Evolutionary conservation across 1,140 invertebrate species (phyloP).

Genomic region (Aphaenogaster ashmeadi): DNA sequence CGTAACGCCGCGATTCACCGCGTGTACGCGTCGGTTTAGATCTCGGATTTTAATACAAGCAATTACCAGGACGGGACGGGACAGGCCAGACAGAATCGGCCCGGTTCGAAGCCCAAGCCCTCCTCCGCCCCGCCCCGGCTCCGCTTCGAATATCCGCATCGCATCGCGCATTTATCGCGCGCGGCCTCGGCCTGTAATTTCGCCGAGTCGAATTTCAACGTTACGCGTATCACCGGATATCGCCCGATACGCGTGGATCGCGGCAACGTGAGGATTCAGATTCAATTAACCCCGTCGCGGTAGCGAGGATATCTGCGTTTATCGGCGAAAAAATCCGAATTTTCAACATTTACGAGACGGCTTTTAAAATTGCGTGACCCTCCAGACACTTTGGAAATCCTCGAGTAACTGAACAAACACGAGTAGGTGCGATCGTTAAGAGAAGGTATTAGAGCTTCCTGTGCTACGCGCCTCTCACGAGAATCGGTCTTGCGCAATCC

Average conservation of each 20-base stretch:
- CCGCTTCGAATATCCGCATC: conserved; percentile 21
- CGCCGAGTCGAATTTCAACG: conserved; percentile 52
- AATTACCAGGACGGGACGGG: conserved; percentile 55
- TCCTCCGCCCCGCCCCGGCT: background rate
- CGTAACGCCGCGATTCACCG: conserved; percentile 43
- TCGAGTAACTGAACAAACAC: background rate
- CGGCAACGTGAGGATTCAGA: background rate
- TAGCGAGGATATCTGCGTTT: background rate
- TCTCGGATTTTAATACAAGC: conserved; percentile 65
- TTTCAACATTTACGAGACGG: background rate
- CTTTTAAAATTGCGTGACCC: background rate
- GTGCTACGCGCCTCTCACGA: background rate
- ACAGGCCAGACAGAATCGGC: conserved; percentile 15
- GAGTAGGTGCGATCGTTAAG: background rate
- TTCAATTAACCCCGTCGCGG: conserved; percentile 38
- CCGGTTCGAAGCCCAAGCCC: background rate
- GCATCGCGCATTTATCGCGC: conserved; percentile 22
- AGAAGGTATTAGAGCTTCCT: background rate
- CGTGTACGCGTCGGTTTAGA: conserved; percentile 8
- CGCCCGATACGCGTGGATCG: conserved; percentile 1
- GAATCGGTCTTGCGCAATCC: background rate
- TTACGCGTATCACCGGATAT: conserved; percentile 29
- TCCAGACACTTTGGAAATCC: background rate
- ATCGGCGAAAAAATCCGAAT: conserved; percentile 18
- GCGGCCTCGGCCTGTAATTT: conserved; percentile 44